Base-by-base conservation (phyloP, 2,113 vertebrate genomes). In the Mesitornis unicolor region DNA sequence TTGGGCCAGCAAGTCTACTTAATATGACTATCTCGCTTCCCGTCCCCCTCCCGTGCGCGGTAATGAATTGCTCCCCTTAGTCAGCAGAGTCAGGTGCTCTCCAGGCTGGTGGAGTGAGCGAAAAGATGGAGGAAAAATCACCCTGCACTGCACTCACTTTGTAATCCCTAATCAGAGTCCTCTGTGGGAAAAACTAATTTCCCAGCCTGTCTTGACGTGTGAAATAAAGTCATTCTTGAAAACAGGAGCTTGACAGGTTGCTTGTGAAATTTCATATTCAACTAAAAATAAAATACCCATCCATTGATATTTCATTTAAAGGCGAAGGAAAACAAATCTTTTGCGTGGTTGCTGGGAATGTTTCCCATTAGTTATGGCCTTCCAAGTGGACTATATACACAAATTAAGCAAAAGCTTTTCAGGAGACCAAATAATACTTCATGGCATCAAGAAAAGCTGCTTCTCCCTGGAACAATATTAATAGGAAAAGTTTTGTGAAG, bases 261-360 rank as follows among this genome's bases (percentile, higher is more conserved):
- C 95, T 95, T 96, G 94, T 89, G 92, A 97, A 97, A 97, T 97
- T 97, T 97, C 88, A 88, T 96, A 97, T 97, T 97, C 94, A 97
- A 91, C 94, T 96, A 94, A 97, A 97, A 97, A 97, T 97, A 97
- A 97, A 97, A 97, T 97, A 96, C 90, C 96, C 95, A 97, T 97
- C 95, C 96, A 97, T 97, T 98, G 97, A 97, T 97, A 97, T 97
- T 98, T 97, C 93, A 96, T 97, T 98, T 97, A 95, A 95, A 97
- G 85, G 90, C n/a, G 85, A 94, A 87, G 89, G 71, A 89, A 97
- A 97, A 95, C 84, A 96, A 90, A 95, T 96, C 36, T 92, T 90
- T 95, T 75, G 51, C 73, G 36, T 83, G 15, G 24, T 90, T 69
- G 59, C n/a, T 36, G 56, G 67, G 73, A 75, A 5, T 42, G 18